Percentiles rank a stretch among this genome's conserved stretches.
Evolutionary conservation across 2,888 invertebrate species (phyloP).

Genomic region (Thysanoteuthis rhombus): DNA sequence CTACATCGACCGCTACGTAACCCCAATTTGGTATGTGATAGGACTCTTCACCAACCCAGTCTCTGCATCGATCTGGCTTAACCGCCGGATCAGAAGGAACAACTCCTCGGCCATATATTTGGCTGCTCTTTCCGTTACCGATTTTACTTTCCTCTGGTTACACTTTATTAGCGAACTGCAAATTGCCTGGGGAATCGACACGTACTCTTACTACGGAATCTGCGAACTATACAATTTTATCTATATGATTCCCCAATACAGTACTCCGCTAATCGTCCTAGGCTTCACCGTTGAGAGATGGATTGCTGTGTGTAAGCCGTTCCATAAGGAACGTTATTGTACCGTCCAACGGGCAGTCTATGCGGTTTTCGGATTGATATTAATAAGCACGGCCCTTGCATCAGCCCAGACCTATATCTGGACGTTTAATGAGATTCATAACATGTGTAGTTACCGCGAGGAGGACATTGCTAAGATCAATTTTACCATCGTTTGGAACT

Average conservation of each 20-base stretch:
- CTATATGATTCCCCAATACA: slow-evolving; percentile 60
- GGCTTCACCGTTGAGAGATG: slow-evolving; percentile 66
- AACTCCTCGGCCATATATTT: slow-evolving; percentile 67
- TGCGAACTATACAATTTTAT: slow-evolving; percentile 63
- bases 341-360: slow-evolving; percentile 58
- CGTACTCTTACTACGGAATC: slow-evolving; percentile 49
- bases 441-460: slow-evolving; percentile 50
- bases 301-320: slow-evolving; percentile 64
- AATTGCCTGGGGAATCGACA: slow-evolving; percentile 61
- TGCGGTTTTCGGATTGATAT: slow-evolving; percentile 50
- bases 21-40: slow-evolving; percentile 64
- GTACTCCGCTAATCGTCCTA: slow-evolving; percentile 64
- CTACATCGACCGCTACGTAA: slow-evolving; percentile 59
- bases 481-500: slow-evolving; percentile 61
- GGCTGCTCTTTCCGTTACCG: slow-evolving; percentile 54
- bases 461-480: slow-evolving; percentile 42
- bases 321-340: slow-evolving; percentile 61
- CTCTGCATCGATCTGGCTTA: slow-evolving; percentile 64
- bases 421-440: slow-evolving; percentile 51
- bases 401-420: slow-evolving; percentile 63
- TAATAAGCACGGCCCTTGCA: slow-evolving; percentile 50
- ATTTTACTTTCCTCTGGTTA: slow-evolving; percentile 48
- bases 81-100: slow-evolving; percentile 57
- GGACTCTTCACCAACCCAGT: slow-evolving; percentile 64
- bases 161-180: slow-evolving; percentile 62